Conservation (phyloP, 2,113 vertebrate species). For the Nothoprocta perdicaria region DNA sequence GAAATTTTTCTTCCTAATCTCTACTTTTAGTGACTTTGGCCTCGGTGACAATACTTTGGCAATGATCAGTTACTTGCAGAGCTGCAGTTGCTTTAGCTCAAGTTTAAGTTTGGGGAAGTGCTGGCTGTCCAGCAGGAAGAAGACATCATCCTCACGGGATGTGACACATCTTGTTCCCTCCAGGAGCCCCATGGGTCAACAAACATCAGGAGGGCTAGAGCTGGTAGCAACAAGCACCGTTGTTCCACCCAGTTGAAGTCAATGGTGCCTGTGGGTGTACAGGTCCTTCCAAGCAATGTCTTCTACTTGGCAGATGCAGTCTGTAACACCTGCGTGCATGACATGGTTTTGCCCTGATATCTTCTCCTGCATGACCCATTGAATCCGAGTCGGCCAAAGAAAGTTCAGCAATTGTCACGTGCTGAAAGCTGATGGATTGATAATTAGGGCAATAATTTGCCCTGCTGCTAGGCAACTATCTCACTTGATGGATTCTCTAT, state of each 20-base stretch:
- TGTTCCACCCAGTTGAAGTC: not conserved
- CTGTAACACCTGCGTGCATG: not conserved
- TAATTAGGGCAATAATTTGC: not conserved
- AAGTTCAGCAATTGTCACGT: not conserved
- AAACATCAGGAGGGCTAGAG: not conserved
- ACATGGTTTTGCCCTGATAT: not conserved
- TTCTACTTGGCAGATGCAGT: not conserved
- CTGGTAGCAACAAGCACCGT: not conserved
- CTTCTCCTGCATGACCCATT: not conserved
- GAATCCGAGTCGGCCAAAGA: not conserved
- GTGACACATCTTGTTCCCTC: not conserved
- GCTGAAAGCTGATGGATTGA: not conserved
- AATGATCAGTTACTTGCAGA: not conserved
- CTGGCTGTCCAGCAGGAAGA: not conserved
- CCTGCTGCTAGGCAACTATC: not conserved
- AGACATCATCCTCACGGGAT: no score
- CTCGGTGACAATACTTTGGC: fast-evolving
- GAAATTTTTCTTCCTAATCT: conserved; percentile 48
- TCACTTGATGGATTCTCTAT: not conserved
- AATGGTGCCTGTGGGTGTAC: not conserved
- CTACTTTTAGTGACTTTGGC: conserved; percentile 14
- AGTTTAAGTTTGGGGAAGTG: not conserved
- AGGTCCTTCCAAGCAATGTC: not conserved
- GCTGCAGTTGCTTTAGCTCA: not conserved
- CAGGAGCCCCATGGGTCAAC: not conserved